Conservation (phyloP, 2,797 vertebrate genomes). For the Etheostoma nigrum region DNA sequence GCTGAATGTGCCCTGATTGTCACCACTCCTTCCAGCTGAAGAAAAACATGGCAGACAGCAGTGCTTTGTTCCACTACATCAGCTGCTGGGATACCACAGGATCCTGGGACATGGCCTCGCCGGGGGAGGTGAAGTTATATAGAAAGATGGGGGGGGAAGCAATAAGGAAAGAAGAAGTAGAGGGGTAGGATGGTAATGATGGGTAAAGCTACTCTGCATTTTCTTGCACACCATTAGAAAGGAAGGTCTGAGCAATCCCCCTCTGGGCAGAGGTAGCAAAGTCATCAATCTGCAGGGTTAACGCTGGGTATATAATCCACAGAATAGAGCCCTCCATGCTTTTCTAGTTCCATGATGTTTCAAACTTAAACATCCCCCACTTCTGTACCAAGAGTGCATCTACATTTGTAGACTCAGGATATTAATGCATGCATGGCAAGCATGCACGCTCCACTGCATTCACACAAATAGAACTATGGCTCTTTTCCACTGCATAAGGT, state of each 20-base stretch:
- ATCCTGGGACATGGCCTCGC: slow-evolving; percentile 9
- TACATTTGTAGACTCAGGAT: slow-evolving; percentile 21
- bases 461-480: slow-evolving; percentile 40
- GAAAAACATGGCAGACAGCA: slow-evolving; percentile 28
- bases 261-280: slow-evolving; percentile 37
- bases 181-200: slow-evolving; percentile 30
- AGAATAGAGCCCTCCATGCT: slow-evolving; percentile 51
- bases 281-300: slow-evolving; percentile 69
- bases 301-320: slow-evolving; percentile 49
- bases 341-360: slow-evolving; percentile 20
- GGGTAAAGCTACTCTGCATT: slow-evolving; percentile 34
- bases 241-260: slow-evolving; percentile 45
- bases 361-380: slow-evolving; percentile 15
- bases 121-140: slow-evolving; percentile 9
- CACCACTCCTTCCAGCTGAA: slow-evolving; percentile 22
- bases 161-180: slow-evolving; percentile 4
- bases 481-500: slow-evolving; percentile 1
- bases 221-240: slow-evolving; percentile 58
- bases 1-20: slow-evolving; percentile 16
- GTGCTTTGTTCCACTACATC: slow-evolving; percentile 27
- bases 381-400: slow-evolving; percentile 13
- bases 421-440: slow-evolving; percentile 36
- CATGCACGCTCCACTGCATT: slow-evolving; percentile 31
- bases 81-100: slow-evolving; percentile 36
- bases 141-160: neutral